Evolutionary conservation across 2,113 vertebrate species (phyloP).

Genomic region (Ondatra zibethicus): DNA sequence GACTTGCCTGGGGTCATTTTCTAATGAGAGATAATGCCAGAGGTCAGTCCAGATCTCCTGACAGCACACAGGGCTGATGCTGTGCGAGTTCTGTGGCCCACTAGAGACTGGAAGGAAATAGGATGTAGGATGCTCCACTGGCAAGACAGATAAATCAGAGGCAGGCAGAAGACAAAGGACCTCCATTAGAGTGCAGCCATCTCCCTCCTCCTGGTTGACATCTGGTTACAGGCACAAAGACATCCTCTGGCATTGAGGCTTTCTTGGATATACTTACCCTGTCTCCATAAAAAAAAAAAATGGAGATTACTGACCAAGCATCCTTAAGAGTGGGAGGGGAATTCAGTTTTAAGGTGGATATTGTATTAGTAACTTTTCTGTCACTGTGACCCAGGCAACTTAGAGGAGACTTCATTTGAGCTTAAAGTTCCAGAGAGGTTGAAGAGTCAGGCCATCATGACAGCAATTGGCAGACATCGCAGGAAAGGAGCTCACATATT

Average conservation of each 20-base stretch:
- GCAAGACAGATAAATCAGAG: neutral
- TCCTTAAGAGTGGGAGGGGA: neutral
- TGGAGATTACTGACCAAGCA: neutral
- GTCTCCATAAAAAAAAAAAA: neutral
- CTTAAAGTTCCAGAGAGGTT: neutral
- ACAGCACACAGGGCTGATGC: neutral
- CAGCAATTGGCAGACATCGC: neutral
- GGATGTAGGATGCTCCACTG: neutral
- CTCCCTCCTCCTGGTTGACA: neutral
- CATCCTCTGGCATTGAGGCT: neutral
- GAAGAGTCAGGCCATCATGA: neutral
- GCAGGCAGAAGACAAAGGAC: neutral
- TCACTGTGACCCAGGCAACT: neutral
- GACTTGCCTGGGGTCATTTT: neutral
- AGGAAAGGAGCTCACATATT: neutral
- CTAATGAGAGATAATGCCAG: neutral
- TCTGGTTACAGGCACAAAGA: neutral
- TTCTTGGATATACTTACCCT: neutral
- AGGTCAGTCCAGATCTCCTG: neutral
- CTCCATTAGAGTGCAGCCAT: too few relatives aligned
- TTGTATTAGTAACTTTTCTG: neutral
- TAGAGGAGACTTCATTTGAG: neutral
- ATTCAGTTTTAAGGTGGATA: neutral
- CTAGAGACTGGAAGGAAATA: neutral
- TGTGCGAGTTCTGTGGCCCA: neutral